Evolutionary conservation across 2,113 vertebrate genomes (phyloP).

Genomic region (Rhabdornis inornatus): DNA sequence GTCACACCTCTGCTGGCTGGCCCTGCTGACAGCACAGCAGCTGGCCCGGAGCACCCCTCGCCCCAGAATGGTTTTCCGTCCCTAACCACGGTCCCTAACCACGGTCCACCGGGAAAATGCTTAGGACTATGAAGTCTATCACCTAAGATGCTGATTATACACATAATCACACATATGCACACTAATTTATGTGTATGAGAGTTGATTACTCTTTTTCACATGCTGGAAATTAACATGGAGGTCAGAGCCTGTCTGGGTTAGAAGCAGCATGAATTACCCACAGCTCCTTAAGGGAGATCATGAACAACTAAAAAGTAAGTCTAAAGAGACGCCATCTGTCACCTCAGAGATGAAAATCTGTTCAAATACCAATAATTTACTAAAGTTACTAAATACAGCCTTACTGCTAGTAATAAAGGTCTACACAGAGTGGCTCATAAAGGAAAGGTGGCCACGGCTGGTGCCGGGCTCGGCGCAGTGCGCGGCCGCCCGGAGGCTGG

Average conservation of each 20-base stretch:
- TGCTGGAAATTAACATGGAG: not conserved
- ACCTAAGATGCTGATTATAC: not conserved
- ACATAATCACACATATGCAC: not conserved
- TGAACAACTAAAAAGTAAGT: not conserved
- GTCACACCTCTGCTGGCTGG: not conserved
- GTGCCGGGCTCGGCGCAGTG: not conserved
- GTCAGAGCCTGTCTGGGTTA: not conserved
- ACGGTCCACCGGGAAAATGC: fast-evolving
- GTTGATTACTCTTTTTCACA: not conserved
- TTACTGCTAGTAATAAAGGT: fast-evolving
- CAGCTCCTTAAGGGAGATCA: not conserved
- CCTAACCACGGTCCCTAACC: too few relatives aligned
- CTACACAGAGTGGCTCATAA: fast-evolving
- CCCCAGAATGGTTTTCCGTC: fast-evolving
- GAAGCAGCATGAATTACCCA: not conserved
- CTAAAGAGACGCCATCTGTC: not conserved
- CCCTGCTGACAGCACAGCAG: not conserved
- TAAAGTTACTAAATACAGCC: not conserved
- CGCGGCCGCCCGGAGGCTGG: not conserved
- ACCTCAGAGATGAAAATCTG: not conserved
- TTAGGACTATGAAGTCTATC: not conserved
- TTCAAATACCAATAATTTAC: not conserved
- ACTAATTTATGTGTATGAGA: not conserved
- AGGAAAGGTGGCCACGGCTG: not conserved
- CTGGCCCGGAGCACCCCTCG: not conserved